Evolutionary conservation across 2,113 vertebrate genomes (phyloP).

Genomic region (Caloenas nicobarica): DNA sequence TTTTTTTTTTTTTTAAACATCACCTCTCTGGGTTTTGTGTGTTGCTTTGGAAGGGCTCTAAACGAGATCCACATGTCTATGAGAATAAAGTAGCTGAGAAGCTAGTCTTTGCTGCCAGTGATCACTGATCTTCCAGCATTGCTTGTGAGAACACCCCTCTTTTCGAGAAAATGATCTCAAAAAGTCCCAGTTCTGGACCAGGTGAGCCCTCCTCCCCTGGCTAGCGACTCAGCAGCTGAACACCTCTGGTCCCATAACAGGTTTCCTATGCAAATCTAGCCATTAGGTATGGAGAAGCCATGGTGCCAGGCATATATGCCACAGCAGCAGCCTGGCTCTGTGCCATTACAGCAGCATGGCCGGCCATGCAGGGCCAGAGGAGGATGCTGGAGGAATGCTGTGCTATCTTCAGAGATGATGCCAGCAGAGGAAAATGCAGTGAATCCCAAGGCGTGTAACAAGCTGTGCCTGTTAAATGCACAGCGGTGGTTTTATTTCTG

Average conservation of each 20-base stretch:
- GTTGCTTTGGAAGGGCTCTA: background rate
- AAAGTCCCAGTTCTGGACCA: background rate
- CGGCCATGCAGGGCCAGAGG: background rate
- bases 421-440: constrained; percentile 5
- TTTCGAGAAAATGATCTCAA: background rate
- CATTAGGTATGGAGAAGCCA: background rate
- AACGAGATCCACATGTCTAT: background rate
- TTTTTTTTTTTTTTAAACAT: background rate
- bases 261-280: background rate
- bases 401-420: background rate
- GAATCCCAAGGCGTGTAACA: background rate
- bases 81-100: background rate
- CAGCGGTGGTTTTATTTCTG: background rate
- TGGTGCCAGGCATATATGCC: rapidly evolving
- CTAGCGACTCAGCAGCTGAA: background rate
- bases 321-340: background rate
- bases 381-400: background rate
- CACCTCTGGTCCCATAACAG: background rate
- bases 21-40: background rate
- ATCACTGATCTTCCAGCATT: background rate
- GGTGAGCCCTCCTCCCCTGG: rapidly evolving
- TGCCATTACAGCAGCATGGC: rapidly evolving
- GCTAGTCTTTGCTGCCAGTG: background rate
- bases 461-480: background rate
- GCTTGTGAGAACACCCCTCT: background rate